A percentile compares a stretch with the other conserved stretches of the same genome.
Conservation (phyloP, 2,113 vertebrate genomes). For the Leucoraja erinaceus region DNA sequence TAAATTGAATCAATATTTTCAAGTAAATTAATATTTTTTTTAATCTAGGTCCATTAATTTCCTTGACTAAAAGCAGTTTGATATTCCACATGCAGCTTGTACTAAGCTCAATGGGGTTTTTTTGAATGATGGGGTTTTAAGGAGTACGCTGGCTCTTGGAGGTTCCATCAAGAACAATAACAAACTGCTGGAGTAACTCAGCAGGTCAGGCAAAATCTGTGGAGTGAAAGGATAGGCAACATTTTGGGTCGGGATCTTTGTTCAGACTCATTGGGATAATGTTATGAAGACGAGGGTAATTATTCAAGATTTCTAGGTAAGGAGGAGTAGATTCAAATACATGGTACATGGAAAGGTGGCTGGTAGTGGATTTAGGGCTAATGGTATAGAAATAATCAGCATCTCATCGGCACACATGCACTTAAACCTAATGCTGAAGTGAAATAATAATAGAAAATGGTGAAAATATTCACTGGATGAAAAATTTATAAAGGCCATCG, state of each 20-base stretch:
- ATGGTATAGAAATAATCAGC: not conserved
- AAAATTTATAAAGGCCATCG: too few species aligned
- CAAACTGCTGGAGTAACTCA: too few species aligned
- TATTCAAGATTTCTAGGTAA: not conserved
- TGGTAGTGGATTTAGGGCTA: not conserved
- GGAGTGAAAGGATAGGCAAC: too few species aligned
- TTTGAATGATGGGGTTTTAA: too few species aligned
- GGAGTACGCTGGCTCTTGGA: too few species aligned
- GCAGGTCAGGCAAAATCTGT: too few species aligned
- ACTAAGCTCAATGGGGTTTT: too few species aligned
- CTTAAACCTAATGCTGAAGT: too few species aligned
- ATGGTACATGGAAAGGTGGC: not conserved
- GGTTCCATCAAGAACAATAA: too few species aligned
- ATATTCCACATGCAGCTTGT: not conserved
- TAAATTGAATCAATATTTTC: not conserved
- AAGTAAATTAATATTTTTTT: not conserved
- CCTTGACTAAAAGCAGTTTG: not conserved
- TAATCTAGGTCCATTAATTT: not conserved
- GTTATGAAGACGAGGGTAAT: not conserved
- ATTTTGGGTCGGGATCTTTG: too few species aligned
- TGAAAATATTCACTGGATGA: too few species aligned
- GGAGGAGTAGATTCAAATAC: not conserved
- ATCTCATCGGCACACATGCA: not conserved
- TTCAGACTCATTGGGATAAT: not conserved
- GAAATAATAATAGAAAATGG: too few species aligned